Evolutionary conservation across 2,888 invertebrate genomes (phyloP).

Genomic region (Epistrophella euchroma): DNA sequence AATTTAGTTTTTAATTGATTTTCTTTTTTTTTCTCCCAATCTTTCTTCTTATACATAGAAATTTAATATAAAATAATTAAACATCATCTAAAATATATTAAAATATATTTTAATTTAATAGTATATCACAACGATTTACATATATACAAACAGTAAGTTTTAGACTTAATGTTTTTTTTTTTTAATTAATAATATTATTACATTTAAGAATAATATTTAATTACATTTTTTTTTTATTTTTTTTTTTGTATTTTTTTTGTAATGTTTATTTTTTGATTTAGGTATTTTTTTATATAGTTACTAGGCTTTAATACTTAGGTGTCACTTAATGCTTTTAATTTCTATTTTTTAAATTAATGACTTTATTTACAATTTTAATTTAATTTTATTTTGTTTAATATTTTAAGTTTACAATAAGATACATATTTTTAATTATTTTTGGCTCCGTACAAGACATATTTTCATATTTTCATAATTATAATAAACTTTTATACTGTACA

Average conservation of each 20-base stretch:
- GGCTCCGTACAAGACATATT: slow-evolving; percentile 73
- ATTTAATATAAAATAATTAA: slow-evolving; percentile 56
- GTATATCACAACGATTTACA: slow-evolving; percentile 76
- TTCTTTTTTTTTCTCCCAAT: slow-evolving; percentile 46
- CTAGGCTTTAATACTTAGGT: slow-evolving; percentile 67
- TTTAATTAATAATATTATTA: slow-evolving; percentile 71
- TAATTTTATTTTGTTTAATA: slow-evolving; percentile 16
- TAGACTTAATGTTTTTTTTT: slow-evolving; percentile 29
- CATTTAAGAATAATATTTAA: slow-evolving; percentile 70
- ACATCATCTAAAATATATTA: slow-evolving; percentile 71
- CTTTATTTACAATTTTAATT: slow-evolving; percentile 72
- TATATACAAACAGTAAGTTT: slow-evolving; percentile 62
- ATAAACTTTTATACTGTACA: slow-evolving; percentile 60
- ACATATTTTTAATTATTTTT: slow-evolving; percentile 71
- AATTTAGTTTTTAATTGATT: slow-evolving; percentile 66
- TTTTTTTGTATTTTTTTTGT: neutral
- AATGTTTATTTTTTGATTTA: slow-evolving; percentile 30
- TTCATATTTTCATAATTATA: slow-evolving; percentile 39
- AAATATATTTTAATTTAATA: slow-evolving; percentile 67
- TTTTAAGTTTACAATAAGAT: slow-evolving; percentile 34
- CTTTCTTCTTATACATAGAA: slow-evolving; percentile 37
- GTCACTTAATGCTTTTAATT: slow-evolving; percentile 49
- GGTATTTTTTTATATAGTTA: slow-evolving; percentile 10
- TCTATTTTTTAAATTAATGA: slow-evolving; percentile 66
- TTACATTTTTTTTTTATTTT: slow-evolving; percentile 12